Evolutionary conservation across 2,797 vertebrate genomes (phyloP).

Genomic region (Hippopotamyrus pictus): DNA sequence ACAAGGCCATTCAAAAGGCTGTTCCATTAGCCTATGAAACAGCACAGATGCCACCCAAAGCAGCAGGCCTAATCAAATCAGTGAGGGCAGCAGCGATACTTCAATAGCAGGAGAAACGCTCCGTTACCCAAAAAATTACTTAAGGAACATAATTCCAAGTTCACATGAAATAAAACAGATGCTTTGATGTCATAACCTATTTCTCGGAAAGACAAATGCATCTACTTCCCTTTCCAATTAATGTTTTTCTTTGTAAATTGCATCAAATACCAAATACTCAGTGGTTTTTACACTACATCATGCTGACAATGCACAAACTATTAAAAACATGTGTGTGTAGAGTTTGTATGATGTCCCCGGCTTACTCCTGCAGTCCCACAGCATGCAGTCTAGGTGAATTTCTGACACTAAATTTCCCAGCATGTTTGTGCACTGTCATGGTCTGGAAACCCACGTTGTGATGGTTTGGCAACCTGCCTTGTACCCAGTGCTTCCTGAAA

Average conservation of each 20-base stretch:
- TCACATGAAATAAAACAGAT: neutral
- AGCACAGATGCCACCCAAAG: neutral
- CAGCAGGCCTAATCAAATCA: conserved; percentile 4
- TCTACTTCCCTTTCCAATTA: neutral
- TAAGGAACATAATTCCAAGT: neutral
- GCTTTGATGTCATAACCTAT: neutral
- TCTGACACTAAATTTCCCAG: neutral
- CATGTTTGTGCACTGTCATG: neutral
- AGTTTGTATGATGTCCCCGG: neutral
- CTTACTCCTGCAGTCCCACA: neutral
- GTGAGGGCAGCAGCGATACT: neutral
- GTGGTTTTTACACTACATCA: neutral
- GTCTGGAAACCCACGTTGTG: neutral
- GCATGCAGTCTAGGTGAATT: neutral
- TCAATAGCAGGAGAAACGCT: neutral
- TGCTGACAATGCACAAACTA: neutral
- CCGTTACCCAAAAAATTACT: neutral
- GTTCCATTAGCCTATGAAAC: conserved; percentile 31
- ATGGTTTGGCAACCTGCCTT: neutral
- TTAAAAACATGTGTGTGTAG: neutral
- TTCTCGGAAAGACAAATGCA: neutral
- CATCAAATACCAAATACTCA: neutral
- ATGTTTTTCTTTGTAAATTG: neutral
- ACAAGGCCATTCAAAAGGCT: conserved; percentile 5
- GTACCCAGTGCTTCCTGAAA: neutral